Evolutionary conservation across 2,797 vertebrate genomes (phyloP).

Genomic region (Sebastes trivittatus): DNA sequence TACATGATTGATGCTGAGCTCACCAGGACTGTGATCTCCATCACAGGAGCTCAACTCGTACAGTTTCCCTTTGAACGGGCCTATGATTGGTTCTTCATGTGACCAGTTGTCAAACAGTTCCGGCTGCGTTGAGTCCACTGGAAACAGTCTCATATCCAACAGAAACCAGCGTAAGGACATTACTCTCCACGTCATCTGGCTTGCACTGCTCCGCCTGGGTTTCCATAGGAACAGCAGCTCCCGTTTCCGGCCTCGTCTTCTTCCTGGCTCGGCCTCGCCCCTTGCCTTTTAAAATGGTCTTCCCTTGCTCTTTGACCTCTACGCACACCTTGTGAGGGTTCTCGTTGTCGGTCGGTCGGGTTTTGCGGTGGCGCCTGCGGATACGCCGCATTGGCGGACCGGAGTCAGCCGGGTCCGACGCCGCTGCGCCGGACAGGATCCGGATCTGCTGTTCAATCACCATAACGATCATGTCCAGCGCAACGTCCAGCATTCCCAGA

Average conservation of each 20-base stretch:
- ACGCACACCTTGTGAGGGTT: conserved; percentile 48
- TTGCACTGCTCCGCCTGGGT: conserved; percentile 46
- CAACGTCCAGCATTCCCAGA: conserved; percentile 82
- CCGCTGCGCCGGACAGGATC: conserved; percentile 80
- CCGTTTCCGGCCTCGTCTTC: conserved; percentile 61
- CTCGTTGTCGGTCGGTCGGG: conserved; percentile 45
- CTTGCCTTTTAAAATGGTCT: conserved; percentile 70
- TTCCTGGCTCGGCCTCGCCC: conserved; percentile 65
- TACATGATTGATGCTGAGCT: not conserved
- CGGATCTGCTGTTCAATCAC: conserved; percentile 85
- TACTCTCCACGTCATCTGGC: conserved; percentile 68
- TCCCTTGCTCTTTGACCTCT: conserved; percentile 64
- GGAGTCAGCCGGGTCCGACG: conserved; percentile 70
- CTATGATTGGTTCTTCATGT: not conserved
- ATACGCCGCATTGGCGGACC: conserved; percentile 64
- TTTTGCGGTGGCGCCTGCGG: conserved; percentile 80
- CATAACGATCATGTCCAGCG: conserved; percentile 79
- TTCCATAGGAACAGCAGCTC: conserved; percentile 6
- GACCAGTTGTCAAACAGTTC: conserved; percentile 49
- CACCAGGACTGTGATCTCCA: not conserved
- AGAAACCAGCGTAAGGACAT: conserved; percentile 83
- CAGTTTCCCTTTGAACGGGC: not conserved
- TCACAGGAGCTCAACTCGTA: not conserved
- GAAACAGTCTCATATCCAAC: conserved; percentile 85
- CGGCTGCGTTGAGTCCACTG: conserved; percentile 66